phyloP scores from a whole-genome alignment of 2,888 invertebrate genomes.

The Mongoloraphidia duomilia region DNA sequence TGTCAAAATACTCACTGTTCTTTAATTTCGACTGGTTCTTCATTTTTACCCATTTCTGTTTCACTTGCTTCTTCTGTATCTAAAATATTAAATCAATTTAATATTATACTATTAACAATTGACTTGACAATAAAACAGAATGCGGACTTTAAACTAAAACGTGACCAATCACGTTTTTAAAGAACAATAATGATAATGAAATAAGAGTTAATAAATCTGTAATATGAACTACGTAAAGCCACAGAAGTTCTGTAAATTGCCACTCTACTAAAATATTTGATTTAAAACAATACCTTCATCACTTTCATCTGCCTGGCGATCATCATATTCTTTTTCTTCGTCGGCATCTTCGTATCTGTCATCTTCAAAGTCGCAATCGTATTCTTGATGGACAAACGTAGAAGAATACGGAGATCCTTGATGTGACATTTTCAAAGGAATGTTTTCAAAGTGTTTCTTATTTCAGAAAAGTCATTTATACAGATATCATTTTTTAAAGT shows the following conservation, averaged over 20 bases:
- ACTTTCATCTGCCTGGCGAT: constrained; percentile 37
- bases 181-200: no score
- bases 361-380: constrained; percentile 60
- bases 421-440: constrained; percentile 38
- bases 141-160: no score
- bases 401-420: constrained; percentile 54
- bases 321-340: constrained; percentile 50
- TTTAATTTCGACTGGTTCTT: constrained; percentile 71
- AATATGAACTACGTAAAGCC: neutral
- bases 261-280: constrained; percentile 36
- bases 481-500: no score
- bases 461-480: no score
- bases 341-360: constrained; percentile 56
- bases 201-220: neutral
- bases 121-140: no score
- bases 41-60: constrained; percentile 74
- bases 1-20: constrained; percentile 54
- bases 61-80: constrained; percentile 96
- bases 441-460: no score
- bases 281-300: constrained; percentile 37
- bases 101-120: neutral
- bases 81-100: constrained; percentile 20
- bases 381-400: constrained; percentile 48
- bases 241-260: constrained; percentile 18
- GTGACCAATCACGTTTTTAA: no score